A percentile compares a stretch with the other conserved stretches of the same genome.
Conservation (phyloP, 2,113 vertebrate species). For the Cyrtonyx montezumae region DNA sequence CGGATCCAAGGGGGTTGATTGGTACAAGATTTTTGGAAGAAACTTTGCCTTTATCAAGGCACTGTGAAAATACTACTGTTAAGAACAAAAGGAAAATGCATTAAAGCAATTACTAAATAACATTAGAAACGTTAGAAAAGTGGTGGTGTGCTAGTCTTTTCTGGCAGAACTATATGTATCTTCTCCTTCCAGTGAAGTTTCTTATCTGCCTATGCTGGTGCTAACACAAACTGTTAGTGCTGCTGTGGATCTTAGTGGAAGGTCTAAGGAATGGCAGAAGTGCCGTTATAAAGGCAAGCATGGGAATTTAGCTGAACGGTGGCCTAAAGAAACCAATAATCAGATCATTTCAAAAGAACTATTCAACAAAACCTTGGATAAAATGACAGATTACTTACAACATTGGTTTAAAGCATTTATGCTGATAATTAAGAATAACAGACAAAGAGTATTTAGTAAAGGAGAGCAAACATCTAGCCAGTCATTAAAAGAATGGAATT, state of each 20-base stretch:
- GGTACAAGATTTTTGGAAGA: neutral
- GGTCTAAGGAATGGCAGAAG: neutral
- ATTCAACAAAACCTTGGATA: slow-evolving; percentile 25
- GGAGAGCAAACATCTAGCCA: slow-evolving; percentile 56
- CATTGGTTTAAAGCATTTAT: slow-evolving; percentile 48
- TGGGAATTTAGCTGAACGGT: slow-evolving; percentile 12
- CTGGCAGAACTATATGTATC: neutral
- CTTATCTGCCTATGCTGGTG: neutral
- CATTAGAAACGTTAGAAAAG: neutral
- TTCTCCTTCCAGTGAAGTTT: neutral
- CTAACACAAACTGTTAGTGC: neutral
- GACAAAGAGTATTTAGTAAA: slow-evolving; percentile 57
- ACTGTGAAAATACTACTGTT: neutral
- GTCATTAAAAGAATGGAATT: slow-evolving; percentile 70
- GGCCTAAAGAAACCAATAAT: slow-evolving; percentile 37
- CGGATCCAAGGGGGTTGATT: neutral
- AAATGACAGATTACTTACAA: slow-evolving; percentile 51
- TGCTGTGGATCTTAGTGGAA: neutral
- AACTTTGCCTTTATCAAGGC: neutral
- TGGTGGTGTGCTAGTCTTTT: neutral
- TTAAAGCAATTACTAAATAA: neutral
- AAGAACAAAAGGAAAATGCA: neutral
- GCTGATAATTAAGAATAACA: slow-evolving; percentile 56
- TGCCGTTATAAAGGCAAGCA: neutral
- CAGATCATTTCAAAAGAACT: slow-evolving; percentile 37